These are phyloP conservation scores for Artemisiospiza belli DNA, from an alignment of 2,113 vertebrate species.

Conservation along the genomic window DNA sequence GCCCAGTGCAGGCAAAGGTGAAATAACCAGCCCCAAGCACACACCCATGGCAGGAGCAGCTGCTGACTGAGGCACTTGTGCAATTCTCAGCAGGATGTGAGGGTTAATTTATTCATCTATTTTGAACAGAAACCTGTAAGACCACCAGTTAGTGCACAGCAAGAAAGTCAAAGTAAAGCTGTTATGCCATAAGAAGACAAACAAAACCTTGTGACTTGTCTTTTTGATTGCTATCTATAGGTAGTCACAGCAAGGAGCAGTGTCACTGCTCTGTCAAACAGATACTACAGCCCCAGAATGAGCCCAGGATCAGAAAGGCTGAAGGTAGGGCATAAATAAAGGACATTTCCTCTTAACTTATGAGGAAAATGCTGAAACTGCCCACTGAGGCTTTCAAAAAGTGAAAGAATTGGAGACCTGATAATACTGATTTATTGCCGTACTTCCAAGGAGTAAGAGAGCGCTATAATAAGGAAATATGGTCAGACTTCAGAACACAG, in stretches of 20 bases:
- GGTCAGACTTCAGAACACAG: background rate
- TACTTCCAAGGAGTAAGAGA: background rate
- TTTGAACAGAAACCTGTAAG: background rate
- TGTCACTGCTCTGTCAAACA: background rate
- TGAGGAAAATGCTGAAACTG: background rate
- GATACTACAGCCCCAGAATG: background rate
- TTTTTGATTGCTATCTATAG: background rate
- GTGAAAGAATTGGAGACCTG: background rate
- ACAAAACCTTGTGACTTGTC: background rate
- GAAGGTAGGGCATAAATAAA: background rate
- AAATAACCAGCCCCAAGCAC: background rate
- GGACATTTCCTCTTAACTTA: background rate
- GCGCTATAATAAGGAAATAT: conserved; percentile 6
- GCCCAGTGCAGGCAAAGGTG: background rate
- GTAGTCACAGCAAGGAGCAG: background rate
- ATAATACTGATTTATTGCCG: background rate
- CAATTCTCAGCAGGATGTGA: background rate
- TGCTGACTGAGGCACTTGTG: background rate
- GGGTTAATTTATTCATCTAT: background rate
- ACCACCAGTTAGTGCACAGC: background rate
- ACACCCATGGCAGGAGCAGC: background rate
- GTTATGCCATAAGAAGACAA: background rate
- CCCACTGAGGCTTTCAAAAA: background rate
- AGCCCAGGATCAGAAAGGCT: background rate
- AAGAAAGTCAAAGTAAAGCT: background rate